These are phyloP conservation scores for Steinernema khuongi DNA, from an alignment of 1,140 invertebrate species.

Conservation along the genomic window DNA sequence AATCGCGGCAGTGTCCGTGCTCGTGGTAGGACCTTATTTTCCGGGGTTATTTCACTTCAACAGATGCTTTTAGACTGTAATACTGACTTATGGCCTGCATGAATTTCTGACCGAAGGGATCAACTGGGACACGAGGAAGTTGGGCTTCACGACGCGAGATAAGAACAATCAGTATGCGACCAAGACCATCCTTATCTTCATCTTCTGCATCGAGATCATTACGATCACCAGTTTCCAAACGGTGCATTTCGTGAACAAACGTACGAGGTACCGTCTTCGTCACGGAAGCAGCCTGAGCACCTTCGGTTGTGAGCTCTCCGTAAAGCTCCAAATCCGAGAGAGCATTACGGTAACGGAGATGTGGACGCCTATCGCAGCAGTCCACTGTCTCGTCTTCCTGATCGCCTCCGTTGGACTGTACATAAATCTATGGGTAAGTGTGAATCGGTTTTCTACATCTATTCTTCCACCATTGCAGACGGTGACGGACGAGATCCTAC, in stretches of 20 bases:
- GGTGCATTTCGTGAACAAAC: not conserved
- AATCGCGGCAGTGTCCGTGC: not conserved
- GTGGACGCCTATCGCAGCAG: not conserved
- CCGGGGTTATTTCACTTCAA: not conserved
- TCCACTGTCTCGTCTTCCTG: not conserved
- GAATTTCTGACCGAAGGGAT: not conserved
- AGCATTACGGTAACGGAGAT: not conserved
- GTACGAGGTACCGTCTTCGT: not conserved
- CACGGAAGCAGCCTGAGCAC: not conserved
- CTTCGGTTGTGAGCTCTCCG: not conserved
- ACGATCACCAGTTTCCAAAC: not conserved
- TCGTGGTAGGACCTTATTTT: not conserved
- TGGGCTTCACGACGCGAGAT: not conserved
- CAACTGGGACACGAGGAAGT: not conserved
- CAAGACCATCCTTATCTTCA: not conserved
- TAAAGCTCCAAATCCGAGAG: not conserved
- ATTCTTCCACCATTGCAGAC: not conserved
- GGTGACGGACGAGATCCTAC: not conserved
- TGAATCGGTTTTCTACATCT: not conserved
- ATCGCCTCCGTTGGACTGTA: not conserved
- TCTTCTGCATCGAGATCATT: not conserved
- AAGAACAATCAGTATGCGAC: not conserved
- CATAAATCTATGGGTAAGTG: not conserved
- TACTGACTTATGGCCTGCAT: not conserved
- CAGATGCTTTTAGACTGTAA: not conserved